Percentiles rank a stretch among this genome's conserved stretches.
phyloP scores from a whole-genome alignment of 2,113 vertebrate species.

The Oenanthe melanoleuca region DNA sequence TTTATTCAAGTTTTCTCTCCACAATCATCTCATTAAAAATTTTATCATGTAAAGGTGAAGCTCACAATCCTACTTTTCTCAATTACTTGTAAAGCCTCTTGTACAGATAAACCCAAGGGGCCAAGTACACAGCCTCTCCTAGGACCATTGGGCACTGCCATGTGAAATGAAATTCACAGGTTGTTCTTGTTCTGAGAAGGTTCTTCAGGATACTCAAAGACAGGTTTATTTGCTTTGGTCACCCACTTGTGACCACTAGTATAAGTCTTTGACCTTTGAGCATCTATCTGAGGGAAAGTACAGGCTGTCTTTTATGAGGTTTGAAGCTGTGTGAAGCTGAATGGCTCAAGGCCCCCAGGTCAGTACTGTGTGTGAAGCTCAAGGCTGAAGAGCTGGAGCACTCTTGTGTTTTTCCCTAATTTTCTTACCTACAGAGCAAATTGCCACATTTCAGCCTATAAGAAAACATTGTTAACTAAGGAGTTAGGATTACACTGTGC shows the following conservation, averaged over 20 bases:
- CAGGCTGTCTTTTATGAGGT: not conserved
- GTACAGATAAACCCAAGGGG: not conserved
- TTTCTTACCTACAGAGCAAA: not conserved
- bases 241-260: not conserved
- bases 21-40: slow-evolving; percentile 27
- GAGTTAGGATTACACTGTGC: not conserved
- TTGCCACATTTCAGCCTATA: not conserved
- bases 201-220: not conserved
- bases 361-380: not conserved
- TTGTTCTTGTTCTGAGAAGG: not conserved
- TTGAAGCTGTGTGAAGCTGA: not conserved
- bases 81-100: not conserved
- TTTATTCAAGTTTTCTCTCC: slow-evolving; percentile 32
- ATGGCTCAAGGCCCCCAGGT: not conserved
- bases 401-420: not conserved
- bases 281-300: not conserved
- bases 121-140: not conserved
- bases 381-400: not conserved
- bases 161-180: not conserved
- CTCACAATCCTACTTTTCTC: not conserved
- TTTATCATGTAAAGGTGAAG: not conserved
- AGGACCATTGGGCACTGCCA: not conserved
- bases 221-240: not conserved
- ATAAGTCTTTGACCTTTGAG: not conserved
- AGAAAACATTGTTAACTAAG: not conserved